Conservation (phyloP, 1,140 invertebrate species). For the Zaprionus lachaisei region DNA sequence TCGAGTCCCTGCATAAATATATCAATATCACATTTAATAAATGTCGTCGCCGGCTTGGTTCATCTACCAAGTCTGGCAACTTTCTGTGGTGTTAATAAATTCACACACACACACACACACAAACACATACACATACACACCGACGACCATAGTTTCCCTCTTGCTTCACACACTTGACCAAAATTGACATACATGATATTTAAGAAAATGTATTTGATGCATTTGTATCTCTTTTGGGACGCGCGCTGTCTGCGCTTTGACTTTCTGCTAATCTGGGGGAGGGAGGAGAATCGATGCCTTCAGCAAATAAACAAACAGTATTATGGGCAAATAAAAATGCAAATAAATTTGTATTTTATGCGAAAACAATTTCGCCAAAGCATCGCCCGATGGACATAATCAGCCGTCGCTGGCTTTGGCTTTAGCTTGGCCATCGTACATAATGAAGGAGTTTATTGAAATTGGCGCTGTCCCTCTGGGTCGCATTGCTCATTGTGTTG, state of each 20-base stretch:
- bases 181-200: slow-evolving; percentile 35
- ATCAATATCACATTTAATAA: slow-evolving; percentile 78
- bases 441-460: slow-evolving; percentile 81
- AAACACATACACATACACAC: slow-evolving; percentile 13
- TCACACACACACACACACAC: slow-evolving; percentile 39
- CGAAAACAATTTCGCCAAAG: slow-evolving; percentile 76
- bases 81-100: slow-evolving; percentile 76
- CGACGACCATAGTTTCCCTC: too few species aligned
- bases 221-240: slow-evolving; percentile 60
- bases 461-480: slow-evolving; percentile 51
- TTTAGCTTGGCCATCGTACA: slow-evolving; percentile 24
- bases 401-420: slow-evolving; percentile 41
- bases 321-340: slow-evolving; percentile 80
- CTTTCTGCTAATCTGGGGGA: slow-evolving; percentile 37
- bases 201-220: slow-evolving; percentile 41
- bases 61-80: slow-evolving; percentile 58
- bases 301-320: slow-evolving; percentile 78
- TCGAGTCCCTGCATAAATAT: slow-evolving; percentile 53
- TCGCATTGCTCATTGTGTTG: slow-evolving; percentile 41
- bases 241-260: slow-evolving; percentile 58
- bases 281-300: slow-evolving; percentile 25
- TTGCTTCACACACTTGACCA: slow-evolving; percentile 46
- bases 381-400: slow-evolving; percentile 38
- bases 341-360: slow-evolving; percentile 83
- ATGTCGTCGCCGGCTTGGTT: slow-evolving; percentile 41